phyloP scores from a whole-genome alignment of 2,797 vertebrate species.

The Anguilla megastoma region DNA sequence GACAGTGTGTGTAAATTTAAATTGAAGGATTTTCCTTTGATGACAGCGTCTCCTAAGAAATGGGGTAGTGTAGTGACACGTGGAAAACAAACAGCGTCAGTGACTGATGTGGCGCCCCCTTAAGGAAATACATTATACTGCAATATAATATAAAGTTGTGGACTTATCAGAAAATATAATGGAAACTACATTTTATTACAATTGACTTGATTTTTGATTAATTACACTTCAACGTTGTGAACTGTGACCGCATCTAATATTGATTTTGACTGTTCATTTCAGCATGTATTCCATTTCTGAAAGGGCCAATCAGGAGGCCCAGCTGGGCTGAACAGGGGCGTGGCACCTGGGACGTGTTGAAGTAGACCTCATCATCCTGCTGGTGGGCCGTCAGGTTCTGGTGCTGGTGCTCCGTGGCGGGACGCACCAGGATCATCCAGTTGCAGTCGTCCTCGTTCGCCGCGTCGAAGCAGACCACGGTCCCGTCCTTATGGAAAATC shows the following conservation, averaged over 20 bases:
- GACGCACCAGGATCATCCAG: constrained; percentile 98
- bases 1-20: not conserved
- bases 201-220: too few relatives aligned
- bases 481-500: constrained; percentile 89
- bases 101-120: too few relatives aligned
- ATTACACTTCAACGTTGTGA: too few relatives aligned
- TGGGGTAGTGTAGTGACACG: too few relatives aligned
- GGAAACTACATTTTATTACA: too few relatives aligned
- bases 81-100: too few relatives aligned
- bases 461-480: constrained; percentile 85
- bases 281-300: too few relatives aligned
- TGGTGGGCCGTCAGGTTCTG: constrained; percentile 97
- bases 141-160: not conserved
- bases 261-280: too few relatives aligned
- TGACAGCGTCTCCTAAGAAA: too few relatives aligned
- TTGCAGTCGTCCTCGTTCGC: constrained; percentile 94
- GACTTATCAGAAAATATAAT: too few relatives aligned
- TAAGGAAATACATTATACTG: not conserved
- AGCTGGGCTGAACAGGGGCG: not conserved
- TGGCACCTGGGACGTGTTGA: constrained; percentile 87
- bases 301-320: not conserved
- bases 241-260: too few relatives aligned
- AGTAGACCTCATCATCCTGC: constrained; percentile 90
- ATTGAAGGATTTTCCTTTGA: too few relatives aligned
- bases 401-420: constrained; percentile 81